These are phyloP conservation scores for Microctenopoma lineatum DNA, from an alignment of 2,797 vertebrate species.

Conservation along the genomic window DNA sequence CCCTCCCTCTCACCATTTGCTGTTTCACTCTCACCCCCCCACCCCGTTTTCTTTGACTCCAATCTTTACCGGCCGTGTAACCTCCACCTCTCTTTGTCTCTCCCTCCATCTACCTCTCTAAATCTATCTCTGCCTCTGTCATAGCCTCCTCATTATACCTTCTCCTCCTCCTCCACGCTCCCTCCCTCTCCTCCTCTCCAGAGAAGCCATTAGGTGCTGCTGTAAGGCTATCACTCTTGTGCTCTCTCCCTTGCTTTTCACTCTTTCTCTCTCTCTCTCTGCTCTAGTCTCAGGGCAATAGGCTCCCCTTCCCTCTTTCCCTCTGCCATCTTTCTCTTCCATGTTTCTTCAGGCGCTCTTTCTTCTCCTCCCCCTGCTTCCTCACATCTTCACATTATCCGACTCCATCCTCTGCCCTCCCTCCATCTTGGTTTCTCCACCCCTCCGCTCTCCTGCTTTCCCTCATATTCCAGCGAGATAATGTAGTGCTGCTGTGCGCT, in stretches of 20 bases:
- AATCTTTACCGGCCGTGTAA: conserved; percentile 58
- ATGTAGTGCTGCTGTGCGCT: conserved; percentile 50
- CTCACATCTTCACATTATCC: conserved; percentile 60
- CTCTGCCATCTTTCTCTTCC: conserved; percentile 51
- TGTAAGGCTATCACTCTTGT: conserved; percentile 80
- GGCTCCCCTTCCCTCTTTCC: conserved; percentile 46
- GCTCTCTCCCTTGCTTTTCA: conserved; percentile 57
- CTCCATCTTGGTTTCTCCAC: conserved; percentile 71
- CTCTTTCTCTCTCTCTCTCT: conserved; percentile 56
- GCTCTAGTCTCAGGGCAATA: conserved; percentile 73
- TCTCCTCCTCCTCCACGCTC: conserved; percentile 61
- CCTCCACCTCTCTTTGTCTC: conserved; percentile 78
- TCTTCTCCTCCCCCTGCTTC: conserved; percentile 27
- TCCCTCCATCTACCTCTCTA: conserved; percentile 62
- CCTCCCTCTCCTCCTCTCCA: conserved; percentile 68
- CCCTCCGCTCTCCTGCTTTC: conserved; percentile 42
- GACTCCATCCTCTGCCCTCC: conserved; percentile 52
- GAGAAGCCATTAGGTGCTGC: conserved; percentile 82
- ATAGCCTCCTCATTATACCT: conserved; percentile 75
- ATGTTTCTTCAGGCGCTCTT: conserved; percentile 60
- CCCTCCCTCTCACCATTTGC: conserved; percentile 8
- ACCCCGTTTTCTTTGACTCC: conserved; percentile 55
- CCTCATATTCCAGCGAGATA: conserved; percentile 53
- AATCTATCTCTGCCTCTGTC: conserved; percentile 74
- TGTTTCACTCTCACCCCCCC: conserved; percentile 20